Evolutionary conservation across 2,797 vertebrate species (phyloP), one percentile per base, ranked within the genome.

Genomic region (Enteromius trimaculatus): DNA sequence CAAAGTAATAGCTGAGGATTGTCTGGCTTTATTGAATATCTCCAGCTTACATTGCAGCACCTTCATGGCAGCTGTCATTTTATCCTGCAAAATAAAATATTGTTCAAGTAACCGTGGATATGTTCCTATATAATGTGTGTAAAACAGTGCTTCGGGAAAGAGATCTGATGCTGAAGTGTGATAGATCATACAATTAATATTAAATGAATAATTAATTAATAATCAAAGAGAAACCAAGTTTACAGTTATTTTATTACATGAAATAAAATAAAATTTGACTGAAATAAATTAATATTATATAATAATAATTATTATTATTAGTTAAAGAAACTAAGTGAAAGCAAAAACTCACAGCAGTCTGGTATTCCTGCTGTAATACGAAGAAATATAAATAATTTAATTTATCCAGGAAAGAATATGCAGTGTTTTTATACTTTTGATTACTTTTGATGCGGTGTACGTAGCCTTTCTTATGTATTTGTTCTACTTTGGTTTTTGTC

Each of bases 41-140:
- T 92, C 86, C 84, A 92, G 42, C 88, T 93, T 92, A 3, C 90
- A 87, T 84, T 90, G 87, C 69, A 94, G 77, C 1, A 19, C 88
- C 83, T 93, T 90, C 9, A 93, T 89, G 1, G 87, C 87, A 37
- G 82, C 34, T n/a, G 69, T 77, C 2, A 95, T 92, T 83, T 94
- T 90, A 0, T 91, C 87, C 94, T 95, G 84, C 34, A 89, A 89
- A 42, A 34, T 55, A 6, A 85, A 64, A 70, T 19, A 51, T 23
- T 19, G 21, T 71, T 58, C 16, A n/a, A 47, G 58, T 78, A 77
- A 19, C n/a, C 58, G 14, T 47, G 0, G 14, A 26, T 19, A 17
- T 29, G 11, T 64, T 47, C 4, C 21, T 9, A 44, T 13, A 11
- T 16, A 75, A 75, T 37, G 23, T n/a, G 75, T 9, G 13, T 51